These are phyloP conservation scores for Acanthosepion lycidas DNA, from an alignment of 2,888 invertebrate genomes.

Conservation along the genomic window DNA sequence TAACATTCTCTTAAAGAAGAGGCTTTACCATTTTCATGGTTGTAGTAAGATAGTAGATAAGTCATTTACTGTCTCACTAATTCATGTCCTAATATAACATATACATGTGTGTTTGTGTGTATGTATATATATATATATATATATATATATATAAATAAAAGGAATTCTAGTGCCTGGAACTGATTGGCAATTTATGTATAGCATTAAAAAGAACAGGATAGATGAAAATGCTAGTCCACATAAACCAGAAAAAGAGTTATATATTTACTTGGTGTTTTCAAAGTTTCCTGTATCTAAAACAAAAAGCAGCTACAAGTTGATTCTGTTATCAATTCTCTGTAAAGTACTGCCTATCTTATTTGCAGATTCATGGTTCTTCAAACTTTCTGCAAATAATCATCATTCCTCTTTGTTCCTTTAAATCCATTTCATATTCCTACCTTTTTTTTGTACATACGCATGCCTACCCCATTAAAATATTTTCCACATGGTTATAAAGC, in stretches of 20 bases:
- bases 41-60: neutral
- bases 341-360: neutral
- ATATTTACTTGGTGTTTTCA: neutral
- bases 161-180: neutral
- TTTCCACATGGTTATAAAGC: neutral
- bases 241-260: neutral
- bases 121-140: too few relatives aligned
- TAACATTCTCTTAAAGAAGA: neutral
- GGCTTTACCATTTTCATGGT: neutral
- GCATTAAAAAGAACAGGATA: neutral
- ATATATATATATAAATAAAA: neutral
- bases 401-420: too few relatives aligned
- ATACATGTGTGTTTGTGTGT: too few relatives aligned
- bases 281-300: neutral
- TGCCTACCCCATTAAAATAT: neutral
- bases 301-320: constrained; percentile 33
- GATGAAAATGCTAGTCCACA: neutral
- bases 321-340: neutral
- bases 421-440: neutral
- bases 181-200: constrained; percentile 6
- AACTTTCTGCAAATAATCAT: neutral
- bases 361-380: constrained; percentile 2
- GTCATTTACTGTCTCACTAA: neutral
- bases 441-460: neutral
- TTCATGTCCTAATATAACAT: neutral